A percentile compares a stretch with the other conserved stretches of the same genome.
Evolutionary conservation across 2,113 vertebrate species (phyloP).

Genomic region (Mola mola): DNA sequence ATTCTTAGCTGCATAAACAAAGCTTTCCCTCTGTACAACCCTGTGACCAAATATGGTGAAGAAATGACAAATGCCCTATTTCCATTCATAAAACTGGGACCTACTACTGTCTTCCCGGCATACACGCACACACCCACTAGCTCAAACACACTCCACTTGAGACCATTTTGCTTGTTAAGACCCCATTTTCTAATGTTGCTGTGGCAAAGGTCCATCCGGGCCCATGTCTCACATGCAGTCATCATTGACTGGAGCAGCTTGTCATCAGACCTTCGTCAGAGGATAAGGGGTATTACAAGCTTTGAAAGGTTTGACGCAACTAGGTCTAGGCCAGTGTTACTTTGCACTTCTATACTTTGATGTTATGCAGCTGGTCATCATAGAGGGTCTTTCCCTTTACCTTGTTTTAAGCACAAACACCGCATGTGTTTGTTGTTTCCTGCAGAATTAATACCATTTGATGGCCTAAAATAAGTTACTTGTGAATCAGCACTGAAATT

Average conservation of each 20-base stretch:
- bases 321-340: constrained; percentile 62
- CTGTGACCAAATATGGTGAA: constrained; percentile 81
- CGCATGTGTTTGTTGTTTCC: not conserved
- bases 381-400: constrained; percentile 35
- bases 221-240: constrained; percentile 62
- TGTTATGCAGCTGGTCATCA: constrained; percentile 55
- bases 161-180: constrained; percentile 38
- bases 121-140: constrained; percentile 9
- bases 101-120: constrained; percentile 44
- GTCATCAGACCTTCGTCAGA: constrained; percentile 83
- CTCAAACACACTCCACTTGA: constrained; percentile 19
- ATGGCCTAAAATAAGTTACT: not conserved
- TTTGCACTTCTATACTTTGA: constrained; percentile 65
- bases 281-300: constrained; percentile 84
- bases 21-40: constrained; percentile 63
- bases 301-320: constrained; percentile 84
- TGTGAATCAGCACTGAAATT: not conserved
- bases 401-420: constrained; percentile 8
- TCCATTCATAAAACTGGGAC: constrained; percentile 78
- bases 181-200: constrained; percentile 52
- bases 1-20: constrained; percentile 73
- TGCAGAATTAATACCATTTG: not conserved
- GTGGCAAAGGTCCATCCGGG: constrained; percentile 54
- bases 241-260: constrained; percentile 80
- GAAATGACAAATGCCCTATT: constrained; percentile 75